Base-by-base conservation (phyloP, 2,113 vertebrate genomes). In the Carettochelys insculpta region DNA sequence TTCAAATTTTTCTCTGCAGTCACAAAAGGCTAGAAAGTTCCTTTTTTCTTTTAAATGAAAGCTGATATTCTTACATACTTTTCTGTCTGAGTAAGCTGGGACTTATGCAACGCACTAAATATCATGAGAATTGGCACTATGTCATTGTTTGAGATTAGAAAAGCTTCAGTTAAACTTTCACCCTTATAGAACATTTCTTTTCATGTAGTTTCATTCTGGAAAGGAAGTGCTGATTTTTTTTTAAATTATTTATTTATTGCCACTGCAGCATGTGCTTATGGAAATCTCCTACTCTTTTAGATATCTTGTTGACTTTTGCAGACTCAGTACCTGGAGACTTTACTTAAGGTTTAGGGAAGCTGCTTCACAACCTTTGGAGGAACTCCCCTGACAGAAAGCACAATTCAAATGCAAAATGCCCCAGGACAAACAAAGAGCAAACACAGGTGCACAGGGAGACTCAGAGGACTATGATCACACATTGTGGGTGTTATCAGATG, bases 151-250 rank as follows among this genome's bases (percentile, higher is more conserved):
- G 52, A 93, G 78, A 90, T 90, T 75, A 14, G 75, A 94, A 95
- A 95, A 87, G 13, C 43, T 94, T 92, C 80, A 87, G 85, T 95
- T 83, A 92, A 68, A 61, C 31, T 90, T 97, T 95, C 90, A 95
- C 87, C 94, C 90, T 85, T 90, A 93, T 89, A 41, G 51, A 89
- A 79, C 94, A 95, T 97, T 97, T 95, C 88, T 95, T 93, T 96
- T 95, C 90, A 95, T 94, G 93, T 92, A 94, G 94, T 90, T 94
- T 90, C 95, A 96, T 94, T 95, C 94, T 93, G 91, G 95, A 96
- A 16, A 96, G 95, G 94, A 97, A 96, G 88, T 95, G 81, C 94
- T 95, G 90, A 94, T 95, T 92, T 86, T 71, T 61, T 76, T 93
- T 85, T 91, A 93, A 76, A 93, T 52, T 52, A 52, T 52, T 86